Evolutionary conservation across 2,113 vertebrate genomes (phyloP).

Genomic region (Echinops telfairi): DNA sequence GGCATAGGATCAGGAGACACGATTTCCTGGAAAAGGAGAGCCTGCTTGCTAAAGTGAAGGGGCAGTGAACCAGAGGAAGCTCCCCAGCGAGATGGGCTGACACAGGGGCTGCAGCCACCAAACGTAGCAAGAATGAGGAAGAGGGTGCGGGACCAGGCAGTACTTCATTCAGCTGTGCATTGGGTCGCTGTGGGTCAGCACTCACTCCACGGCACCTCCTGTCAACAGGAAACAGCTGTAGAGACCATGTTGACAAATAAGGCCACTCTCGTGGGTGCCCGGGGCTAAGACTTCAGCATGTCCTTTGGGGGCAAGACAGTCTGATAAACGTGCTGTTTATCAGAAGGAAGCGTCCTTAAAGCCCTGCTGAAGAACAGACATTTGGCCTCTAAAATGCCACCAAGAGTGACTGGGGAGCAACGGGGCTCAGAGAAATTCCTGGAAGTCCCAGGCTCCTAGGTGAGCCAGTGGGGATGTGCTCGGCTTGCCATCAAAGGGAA

Average conservation of each 20-base stretch:
- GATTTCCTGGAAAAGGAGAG: no score
- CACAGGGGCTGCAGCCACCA: no score
- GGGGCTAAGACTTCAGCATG: background rate
- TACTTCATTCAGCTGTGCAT: no score
- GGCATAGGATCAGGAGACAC: no score
- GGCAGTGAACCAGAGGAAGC: no score
- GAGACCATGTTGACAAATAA: background rate
- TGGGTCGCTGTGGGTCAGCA: no score
- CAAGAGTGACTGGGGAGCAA: background rate
- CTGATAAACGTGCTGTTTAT: background rate
- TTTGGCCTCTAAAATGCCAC: background rate
- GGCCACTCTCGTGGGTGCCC: background rate
- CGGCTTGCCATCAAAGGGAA: slow-evolving; percentile 18
- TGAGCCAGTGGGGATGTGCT: background rate
- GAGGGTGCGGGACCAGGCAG: no score
- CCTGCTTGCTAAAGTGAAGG: no score
- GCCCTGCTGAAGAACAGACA: background rate
- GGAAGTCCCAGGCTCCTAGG: background rate
- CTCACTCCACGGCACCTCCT: no score
- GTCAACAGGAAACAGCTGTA: no score
- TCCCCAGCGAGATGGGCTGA: no score
- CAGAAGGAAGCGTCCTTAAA: background rate
- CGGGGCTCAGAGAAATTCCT: slow-evolving; percentile 10
- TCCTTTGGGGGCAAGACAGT: background rate
- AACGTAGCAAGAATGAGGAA: no score